Evolutionary conservation across 1,140 invertebrate species (phyloP).

Genomic region (Penaeus chinensis): DNA sequence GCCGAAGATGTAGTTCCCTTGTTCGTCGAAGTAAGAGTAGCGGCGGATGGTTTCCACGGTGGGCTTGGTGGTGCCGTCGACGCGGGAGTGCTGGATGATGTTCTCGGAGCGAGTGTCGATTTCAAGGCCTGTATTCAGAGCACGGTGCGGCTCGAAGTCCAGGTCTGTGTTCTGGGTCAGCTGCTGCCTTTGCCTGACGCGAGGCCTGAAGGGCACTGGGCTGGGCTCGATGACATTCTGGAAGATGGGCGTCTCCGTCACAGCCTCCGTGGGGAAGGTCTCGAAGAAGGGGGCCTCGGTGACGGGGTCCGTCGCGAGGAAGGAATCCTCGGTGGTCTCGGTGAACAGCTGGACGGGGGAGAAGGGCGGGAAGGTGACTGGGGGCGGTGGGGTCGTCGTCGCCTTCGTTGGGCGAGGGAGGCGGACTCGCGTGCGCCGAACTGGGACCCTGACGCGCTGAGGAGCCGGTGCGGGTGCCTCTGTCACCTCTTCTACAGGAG

Average conservation of each 20-base stretch:
- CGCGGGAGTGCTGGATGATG: constrained; percentile 19
- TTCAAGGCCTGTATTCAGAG: constrained; percentile 51
- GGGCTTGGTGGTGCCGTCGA: constrained; percentile 42
- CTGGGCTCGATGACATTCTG: neutral
- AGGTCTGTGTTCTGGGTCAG: neutral
- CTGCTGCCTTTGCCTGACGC: neutral
- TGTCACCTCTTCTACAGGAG: neutral
- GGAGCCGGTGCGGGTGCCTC: neutral
- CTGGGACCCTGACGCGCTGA: constrained; percentile 25
- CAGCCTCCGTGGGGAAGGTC: constrained; percentile 6
- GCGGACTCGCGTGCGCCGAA: constrained; percentile 11
- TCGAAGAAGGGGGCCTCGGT: constrained; percentile 19
- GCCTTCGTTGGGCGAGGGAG: constrained; percentile 2
- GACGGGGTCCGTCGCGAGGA: neutral
- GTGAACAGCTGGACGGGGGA: constrained; percentile 15
- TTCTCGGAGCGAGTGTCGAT: constrained; percentile 49
- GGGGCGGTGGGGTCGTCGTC: constrained; percentile 30
- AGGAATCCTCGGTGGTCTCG: neutral
- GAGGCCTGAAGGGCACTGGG: neutral
- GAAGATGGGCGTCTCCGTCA: constrained; percentile 29
- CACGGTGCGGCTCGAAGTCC: constrained; percentile 46
- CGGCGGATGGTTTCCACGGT: constrained; percentile 64
- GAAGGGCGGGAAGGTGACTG: neutral
- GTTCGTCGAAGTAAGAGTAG: constrained; percentile 65
- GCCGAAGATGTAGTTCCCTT: constrained; percentile 88